These are phyloP conservation scores for Enteromius treurensis DNA, from an alignment of 2,797 vertebrate species.

Conservation along the genomic window DNA sequence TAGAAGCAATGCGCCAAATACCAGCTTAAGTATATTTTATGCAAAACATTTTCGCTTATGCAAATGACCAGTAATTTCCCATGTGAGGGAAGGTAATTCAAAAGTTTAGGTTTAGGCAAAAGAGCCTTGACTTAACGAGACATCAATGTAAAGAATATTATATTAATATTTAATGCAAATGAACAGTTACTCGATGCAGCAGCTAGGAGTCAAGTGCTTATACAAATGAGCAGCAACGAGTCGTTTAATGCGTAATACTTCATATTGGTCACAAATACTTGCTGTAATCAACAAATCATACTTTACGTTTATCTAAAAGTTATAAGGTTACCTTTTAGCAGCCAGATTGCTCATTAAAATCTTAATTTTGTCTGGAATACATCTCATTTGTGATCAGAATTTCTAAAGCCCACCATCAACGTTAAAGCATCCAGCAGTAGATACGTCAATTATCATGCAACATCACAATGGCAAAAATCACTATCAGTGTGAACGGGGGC, in stretches of 20 bases:
- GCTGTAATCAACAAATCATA: neutral
- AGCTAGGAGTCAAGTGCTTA: neutral
- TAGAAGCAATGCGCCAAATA: neutral
- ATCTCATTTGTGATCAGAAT: neutral
- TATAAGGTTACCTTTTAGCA: neutral
- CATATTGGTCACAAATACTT: neutral
- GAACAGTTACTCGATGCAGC: neutral
- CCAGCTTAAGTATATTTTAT: neutral
- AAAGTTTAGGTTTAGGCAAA: neutral
- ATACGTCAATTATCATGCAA: constrained; percentile 20
- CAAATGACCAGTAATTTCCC: neutral
- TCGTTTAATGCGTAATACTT: neutral
- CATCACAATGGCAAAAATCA: neutral
- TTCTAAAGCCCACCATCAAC: neutral
- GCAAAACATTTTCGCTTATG: neutral
- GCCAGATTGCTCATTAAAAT: neutral
- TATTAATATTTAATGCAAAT: neutral
- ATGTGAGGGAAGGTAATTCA: neutral
- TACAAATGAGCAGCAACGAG: neutral
- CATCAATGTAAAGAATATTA: neutral
- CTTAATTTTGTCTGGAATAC: neutral
- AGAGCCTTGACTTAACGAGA: neutral
- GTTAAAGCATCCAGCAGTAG: neutral
- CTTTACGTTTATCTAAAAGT: neutral
- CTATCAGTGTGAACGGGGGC: neutral